A percentile compares a stretch with the other conserved stretches of the same genome.
phyloP scores from a whole-genome alignment of 2,797 vertebrate species.

The Melopsittacus undulatus region DNA sequence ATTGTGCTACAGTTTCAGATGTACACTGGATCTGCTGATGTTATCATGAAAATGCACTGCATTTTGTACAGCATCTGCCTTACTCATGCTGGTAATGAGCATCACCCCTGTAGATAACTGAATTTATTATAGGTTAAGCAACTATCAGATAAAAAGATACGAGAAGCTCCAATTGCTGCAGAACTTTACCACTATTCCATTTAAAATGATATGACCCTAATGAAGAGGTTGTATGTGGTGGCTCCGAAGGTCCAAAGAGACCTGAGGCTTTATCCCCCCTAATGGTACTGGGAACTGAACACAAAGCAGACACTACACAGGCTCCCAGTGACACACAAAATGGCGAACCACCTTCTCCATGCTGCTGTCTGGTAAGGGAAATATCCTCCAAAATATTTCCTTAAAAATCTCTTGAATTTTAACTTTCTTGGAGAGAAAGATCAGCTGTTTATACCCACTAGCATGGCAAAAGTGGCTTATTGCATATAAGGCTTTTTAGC shows the following conservation, averaged over 20 bases:
- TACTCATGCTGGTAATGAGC: fast-evolving
- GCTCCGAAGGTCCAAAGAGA: neutral
- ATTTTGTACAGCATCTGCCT: neutral
- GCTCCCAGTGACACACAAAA: neutral
- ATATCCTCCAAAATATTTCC: neutral
- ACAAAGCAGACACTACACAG: neutral
- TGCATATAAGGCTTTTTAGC: neutral
- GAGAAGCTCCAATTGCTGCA: neutral
- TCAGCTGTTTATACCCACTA: neutral
- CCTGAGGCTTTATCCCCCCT: fast-evolving
- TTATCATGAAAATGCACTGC: neutral
- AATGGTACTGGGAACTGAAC: fast-evolving
- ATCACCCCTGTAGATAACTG: neutral
- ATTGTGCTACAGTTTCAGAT: neutral
- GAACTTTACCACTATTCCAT: neutral
- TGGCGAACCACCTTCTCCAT: neutral
- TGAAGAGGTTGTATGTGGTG: neutral
- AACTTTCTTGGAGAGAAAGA: neutral
- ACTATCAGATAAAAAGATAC: neutral
- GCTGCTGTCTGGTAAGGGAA: neutral
- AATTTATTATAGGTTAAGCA: neutral
- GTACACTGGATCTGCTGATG: neutral
- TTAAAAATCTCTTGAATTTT: neutral
- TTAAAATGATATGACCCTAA: neutral
- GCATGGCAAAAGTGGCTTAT: neutral